phyloP scores from a whole-genome alignment of 2,888 invertebrate species.

The Scaptomyza reducta region DNA sequence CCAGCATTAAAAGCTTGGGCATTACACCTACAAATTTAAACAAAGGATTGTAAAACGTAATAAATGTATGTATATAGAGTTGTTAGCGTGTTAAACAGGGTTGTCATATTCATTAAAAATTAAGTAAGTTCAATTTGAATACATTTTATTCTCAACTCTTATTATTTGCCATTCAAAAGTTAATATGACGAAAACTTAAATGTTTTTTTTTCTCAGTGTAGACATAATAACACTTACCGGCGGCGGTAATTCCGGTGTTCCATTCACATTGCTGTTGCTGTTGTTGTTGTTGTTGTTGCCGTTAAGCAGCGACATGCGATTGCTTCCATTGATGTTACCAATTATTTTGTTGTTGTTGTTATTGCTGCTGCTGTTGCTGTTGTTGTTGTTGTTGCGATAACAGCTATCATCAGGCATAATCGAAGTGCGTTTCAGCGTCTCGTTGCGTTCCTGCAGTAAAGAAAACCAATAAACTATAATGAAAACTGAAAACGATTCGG shows the following conservation, averaged over 20 bases:
- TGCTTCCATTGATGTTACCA: slow-evolving; percentile 50
- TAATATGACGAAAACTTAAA: too few relatives aligned
- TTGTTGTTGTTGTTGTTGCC: slow-evolving; percentile 33
- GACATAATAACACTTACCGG: slow-evolving; percentile 72
- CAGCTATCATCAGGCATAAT: slow-evolving; percentile 83
- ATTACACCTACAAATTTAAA: too few relatives aligned
- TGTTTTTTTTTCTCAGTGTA: neutral
- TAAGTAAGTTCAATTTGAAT: too few relatives aligned
- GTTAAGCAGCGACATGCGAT: slow-evolving; percentile 55
- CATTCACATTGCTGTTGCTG: slow-evolving; percentile 39
- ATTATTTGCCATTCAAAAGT: too few relatives aligned
- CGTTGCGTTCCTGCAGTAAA: slow-evolving; percentile 80
- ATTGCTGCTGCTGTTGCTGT: slow-evolving; percentile 43
- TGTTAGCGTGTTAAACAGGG: too few relatives aligned
- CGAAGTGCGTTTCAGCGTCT: slow-evolving; percentile 82
- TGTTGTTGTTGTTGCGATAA: slow-evolving; percentile 66
- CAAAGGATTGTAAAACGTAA: too few relatives aligned
- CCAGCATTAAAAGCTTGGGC: neutral
- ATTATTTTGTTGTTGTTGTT: slow-evolving; percentile 6
- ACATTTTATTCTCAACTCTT: too few relatives aligned
- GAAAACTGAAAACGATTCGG: slow-evolving; percentile 11
- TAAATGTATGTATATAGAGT: too few relatives aligned
- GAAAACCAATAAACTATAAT: neutral
- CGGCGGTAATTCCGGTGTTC: slow-evolving; percentile 71
- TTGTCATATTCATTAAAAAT: too few relatives aligned